Conservation (phyloP, 2,888 invertebrate species). For the Tromatobia lineatoria region DNA sequence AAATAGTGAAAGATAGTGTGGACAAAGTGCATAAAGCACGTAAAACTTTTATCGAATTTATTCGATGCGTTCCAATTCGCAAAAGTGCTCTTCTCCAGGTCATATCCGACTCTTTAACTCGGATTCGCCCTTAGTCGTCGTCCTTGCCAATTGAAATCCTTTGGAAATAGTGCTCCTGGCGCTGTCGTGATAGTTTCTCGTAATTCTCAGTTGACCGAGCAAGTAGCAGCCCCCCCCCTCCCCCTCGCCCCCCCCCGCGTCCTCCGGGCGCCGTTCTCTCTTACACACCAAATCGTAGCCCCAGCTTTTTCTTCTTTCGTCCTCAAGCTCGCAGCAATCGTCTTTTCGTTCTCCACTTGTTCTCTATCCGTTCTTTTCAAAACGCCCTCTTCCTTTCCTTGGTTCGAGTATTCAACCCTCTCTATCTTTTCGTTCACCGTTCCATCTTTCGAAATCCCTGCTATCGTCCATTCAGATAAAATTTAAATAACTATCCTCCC, state of each 20-base stretch:
- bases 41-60: conserved; percentile 44
- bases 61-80: conserved; percentile 51
- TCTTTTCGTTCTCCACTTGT: conserved; percentile 3
- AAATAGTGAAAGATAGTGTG: background rate
- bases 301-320: background rate
- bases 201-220: conserved; percentile 59
- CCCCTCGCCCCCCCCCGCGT: background rate
- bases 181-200: conserved; percentile 53
- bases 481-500: background rate
- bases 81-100: conserved; percentile 38
- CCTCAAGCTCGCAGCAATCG: background rate
- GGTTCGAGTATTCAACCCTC: background rate
- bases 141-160: conserved; percentile 53
- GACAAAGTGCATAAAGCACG: conserved; percentile 8
- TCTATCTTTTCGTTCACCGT: background rate
- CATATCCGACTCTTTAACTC: conserved; percentile 40
- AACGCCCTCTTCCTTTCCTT: background rate
- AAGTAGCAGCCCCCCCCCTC: conserved; percentile 1
- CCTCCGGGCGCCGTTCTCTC: background rate
- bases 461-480: background rate
- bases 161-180: conserved; percentile 44
- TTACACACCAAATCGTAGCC: background rate
- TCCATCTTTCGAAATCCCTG: conserved; percentile 5
- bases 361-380: background rate
- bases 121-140: conserved; percentile 24